Evolutionary conservation across 2,797 vertebrate genomes (phyloP).

Genomic region (Malurus splendens): DNA sequence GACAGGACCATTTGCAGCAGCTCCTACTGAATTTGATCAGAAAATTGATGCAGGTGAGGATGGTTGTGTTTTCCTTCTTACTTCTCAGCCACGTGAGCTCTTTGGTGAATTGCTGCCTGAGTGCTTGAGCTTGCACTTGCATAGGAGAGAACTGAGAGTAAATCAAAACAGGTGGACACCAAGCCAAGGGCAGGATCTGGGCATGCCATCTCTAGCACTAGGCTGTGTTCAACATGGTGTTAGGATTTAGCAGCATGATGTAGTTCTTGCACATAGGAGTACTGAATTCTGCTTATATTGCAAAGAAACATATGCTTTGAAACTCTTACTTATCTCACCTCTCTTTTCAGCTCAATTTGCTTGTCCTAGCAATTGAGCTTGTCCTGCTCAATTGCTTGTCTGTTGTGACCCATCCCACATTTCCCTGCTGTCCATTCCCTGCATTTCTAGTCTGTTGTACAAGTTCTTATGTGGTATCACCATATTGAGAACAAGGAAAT

Average conservation of each 20-base stretch:
- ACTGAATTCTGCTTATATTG: neutral
- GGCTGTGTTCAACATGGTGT: neutral
- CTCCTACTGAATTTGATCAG: neutral
- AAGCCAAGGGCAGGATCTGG: neutral
- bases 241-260: neutral
- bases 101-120: neutral
- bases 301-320: neutral
- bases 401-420: neutral
- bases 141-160: neutral
- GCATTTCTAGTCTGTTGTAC: fast-evolving
- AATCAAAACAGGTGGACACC: neutral
- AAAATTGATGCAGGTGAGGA: neutral
- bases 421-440: neutral
- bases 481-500: neutral
- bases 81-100: neutral
- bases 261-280: neutral
- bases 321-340: neutral
- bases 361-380: neutral
- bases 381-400: neutral
- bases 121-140: neutral
- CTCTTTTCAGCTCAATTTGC: neutral
- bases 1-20: neutral
- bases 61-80: neutral
- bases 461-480: neutral
- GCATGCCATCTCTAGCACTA: neutral